Conservation (phyloP, 2,113 vertebrate species). For the Elephantulus edwardii region DNA sequence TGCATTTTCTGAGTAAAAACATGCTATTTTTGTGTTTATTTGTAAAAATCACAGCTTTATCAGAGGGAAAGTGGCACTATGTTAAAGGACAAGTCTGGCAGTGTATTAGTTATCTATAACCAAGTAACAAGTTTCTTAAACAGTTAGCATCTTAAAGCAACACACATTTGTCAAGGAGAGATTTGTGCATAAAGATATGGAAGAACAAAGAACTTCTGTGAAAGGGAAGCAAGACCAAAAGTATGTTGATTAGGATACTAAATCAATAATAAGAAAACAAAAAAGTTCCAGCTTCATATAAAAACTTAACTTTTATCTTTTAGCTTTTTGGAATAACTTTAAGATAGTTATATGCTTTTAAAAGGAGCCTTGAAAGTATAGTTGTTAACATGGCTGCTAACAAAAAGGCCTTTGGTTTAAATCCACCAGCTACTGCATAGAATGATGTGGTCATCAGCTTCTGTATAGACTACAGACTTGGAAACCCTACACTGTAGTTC, state of each 20-base stretch:
- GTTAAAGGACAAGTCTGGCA: accelerated
- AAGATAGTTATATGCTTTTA: not conserved
- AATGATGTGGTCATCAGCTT: not conserved
- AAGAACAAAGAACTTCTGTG: accelerated
- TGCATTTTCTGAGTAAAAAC: not conserved
- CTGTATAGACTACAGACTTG: not conserved
- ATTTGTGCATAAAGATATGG: no score
- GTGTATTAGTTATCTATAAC: accelerated
- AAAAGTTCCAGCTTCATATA: not conserved
- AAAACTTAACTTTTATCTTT: not conserved
- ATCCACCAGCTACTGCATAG: not conserved
- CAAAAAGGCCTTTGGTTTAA: not conserved
- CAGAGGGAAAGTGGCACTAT: not conserved
- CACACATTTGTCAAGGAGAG: no score
- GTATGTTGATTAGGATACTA: no score
- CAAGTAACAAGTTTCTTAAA: not conserved
- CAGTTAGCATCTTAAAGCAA: not conserved
- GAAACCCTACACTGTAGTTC: not conserved
- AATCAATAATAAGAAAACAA: not conserved
- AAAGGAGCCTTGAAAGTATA: not conserved
- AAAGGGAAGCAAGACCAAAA: not conserved
- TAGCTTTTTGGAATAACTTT: not conserved
- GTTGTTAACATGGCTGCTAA: not conserved
- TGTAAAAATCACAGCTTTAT: not conserved
- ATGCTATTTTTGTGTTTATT: no score